A percentile compares a stretch with the other conserved stretches of the same genome.
Evolutionary conservation across 2,797 vertebrate genomes (phyloP).

Genomic region (Muraenolepis orangiensis): DNA sequence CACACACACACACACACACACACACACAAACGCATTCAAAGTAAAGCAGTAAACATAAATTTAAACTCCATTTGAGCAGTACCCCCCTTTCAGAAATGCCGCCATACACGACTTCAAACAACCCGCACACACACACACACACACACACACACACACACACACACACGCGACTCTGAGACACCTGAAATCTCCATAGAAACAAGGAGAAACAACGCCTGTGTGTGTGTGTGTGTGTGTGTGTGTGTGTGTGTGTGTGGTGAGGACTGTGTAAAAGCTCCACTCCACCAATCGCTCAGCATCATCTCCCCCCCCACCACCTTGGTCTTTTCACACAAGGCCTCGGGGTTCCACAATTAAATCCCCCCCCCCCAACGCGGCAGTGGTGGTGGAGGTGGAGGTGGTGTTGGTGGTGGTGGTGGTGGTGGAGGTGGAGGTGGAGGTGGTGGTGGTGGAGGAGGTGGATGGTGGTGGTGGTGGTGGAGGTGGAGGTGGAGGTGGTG

Average conservation of each 20-base stretch:
- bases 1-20: background rate
- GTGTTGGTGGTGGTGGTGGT: constrained; percentile 29
- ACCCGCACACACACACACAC: background rate
- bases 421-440: constrained; percentile 44
- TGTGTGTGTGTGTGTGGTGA: too few species aligned
- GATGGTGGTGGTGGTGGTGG: constrained; percentile 18
- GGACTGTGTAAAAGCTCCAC: constrained; percentile 43
- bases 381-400: constrained; percentile 32
- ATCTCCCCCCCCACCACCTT: background rate
- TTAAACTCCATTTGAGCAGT: constrained; percentile 28
- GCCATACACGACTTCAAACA: constrained; percentile 48
- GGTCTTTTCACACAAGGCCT: constrained; percentile 56
- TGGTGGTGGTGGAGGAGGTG: constrained; percentile 28
- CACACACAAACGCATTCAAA: constrained; percentile 24
- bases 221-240: constrained; percentile 13
- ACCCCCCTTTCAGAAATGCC: constrained; percentile 37
- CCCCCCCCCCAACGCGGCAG: constrained; percentile 52
- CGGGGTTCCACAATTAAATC: constrained; percentile 64
- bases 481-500: constrained; percentile 24
- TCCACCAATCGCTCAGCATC: constrained; percentile 59
- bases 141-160: background rate
- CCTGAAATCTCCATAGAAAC: constrained; percentile 74
- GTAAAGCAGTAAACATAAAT: constrained; percentile 3
- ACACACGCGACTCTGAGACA: constrained; percentile 57
- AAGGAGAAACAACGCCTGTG: constrained; percentile 51